Evolutionary conservation across 1,140 invertebrate species (phyloP), one percentile per base, ranked within the genome.

Genomic region (Probaryconus sp.): DNA sequence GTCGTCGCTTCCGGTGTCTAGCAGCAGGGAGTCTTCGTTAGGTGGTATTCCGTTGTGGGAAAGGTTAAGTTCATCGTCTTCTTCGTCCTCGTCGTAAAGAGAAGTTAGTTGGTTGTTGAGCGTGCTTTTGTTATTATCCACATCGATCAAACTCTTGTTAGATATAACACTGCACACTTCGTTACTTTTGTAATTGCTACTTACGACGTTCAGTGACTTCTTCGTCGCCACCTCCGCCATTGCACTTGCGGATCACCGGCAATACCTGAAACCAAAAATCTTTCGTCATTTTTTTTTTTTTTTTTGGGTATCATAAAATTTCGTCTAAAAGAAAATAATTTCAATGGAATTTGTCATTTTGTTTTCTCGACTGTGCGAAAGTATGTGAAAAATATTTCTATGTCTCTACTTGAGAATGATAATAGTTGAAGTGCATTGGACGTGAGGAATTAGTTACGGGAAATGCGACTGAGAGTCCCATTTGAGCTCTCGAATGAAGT

Each of bases 211-310:
- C 47, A 84, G 55, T 56, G 79, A 85, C 56, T 86, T 87, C 79
- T 88, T 88, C 38, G 83, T 83, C 60, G 82, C 81, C 76, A 88
- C 81, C 78, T 87, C 87, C 69, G 87, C 85, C 86, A 88, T 88
- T 79, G 47, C 79, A 65, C 33, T n/a, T 64, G 47, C 58, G 37
- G 58, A 43, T 65, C 35, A 58, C 61, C 63, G 43, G 38, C 3
- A 21, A 65, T 51, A 67, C 53, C 60, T 72, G 51, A 10, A 78
- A 70, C 28, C 51, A 21, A 30, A 38, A 38, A 18, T 3, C 3
- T n/a, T 21, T n/a, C 7, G 11, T 53, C 56, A 61, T 10, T 48
- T 7, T 37, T 50, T 11, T n/a, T 7, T 14, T 1, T 10, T 14
- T 1, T 24, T 4, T 24, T 24, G 21, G 3, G 7, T 24, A 24